Percentiles rank a stretch among this genome's conserved stretches.
These are phyloP conservation scores for Felis chaus DNA, from an alignment of 2,113 vertebrate species.

Conservation along the genomic window DNA sequence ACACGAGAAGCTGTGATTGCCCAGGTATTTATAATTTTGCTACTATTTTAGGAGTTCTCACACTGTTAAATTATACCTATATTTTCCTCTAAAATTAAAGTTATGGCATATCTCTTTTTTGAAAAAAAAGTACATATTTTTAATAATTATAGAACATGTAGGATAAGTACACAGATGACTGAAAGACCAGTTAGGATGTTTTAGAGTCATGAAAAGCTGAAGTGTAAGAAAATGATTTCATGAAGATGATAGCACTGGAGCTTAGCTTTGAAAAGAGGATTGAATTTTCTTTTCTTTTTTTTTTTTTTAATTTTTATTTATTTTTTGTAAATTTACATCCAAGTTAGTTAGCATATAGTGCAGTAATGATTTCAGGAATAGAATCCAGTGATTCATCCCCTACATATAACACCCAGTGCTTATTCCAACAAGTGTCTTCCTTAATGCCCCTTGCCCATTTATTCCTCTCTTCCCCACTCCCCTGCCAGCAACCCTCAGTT, in stretches of 20 bases:
- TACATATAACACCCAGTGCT: too few species aligned
- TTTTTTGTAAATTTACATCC: too few species aligned
- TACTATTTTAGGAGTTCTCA: neutral
- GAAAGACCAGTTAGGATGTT: neutral
- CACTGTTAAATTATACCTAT: neutral
- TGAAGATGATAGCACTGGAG: neutral
- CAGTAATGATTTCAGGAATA: too few species aligned
- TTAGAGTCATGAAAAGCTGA: neutral
- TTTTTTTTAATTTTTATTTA: too few species aligned
- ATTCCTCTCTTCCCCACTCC: too few species aligned
- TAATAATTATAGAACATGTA: neutral
- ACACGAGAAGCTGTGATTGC: slow-evolving; percentile 96
- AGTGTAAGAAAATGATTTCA: neutral
- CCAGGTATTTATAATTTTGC: slow-evolving; percentile 86
- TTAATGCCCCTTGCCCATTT: too few species aligned
- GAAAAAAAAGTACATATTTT: slow-evolving; percentile 8
- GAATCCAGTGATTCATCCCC: too few species aligned
- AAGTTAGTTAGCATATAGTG: too few species aligned
- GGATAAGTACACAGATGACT: neutral
- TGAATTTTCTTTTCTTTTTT: neutral
- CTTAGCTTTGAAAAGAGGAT: neutral
- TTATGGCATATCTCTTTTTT: neutral
- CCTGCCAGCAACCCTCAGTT: too few species aligned
- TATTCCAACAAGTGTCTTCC: too few species aligned
- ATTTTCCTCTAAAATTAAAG: slow-evolving; percentile 35